phyloP scores from a whole-genome alignment of 2,888 invertebrate genomes.

The Laspeyria flexula region DNA sequence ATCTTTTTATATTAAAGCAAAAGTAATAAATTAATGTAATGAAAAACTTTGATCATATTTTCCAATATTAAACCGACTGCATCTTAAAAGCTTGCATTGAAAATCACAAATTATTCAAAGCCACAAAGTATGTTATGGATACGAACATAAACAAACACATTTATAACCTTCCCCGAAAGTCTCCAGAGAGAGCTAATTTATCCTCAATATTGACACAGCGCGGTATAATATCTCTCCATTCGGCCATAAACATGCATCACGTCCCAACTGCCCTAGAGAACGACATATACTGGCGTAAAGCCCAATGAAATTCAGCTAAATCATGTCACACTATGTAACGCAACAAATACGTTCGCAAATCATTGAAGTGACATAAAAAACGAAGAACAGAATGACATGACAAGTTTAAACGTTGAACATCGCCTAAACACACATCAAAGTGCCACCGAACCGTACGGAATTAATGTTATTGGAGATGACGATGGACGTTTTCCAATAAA shows the following conservation, averaged over 20 bases:
- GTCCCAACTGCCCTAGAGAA: neutral
- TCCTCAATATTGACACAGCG: neutral
- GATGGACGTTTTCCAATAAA: slow-evolving; percentile 34
- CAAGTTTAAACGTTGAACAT: slow-evolving; percentile 51
- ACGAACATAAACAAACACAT: neutral
- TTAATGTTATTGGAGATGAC: slow-evolving; percentile 37
- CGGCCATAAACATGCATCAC: slow-evolving; percentile 4
- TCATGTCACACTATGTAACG: slow-evolving; percentile 19
- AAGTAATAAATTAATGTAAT: neutral
- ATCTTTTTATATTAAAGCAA: neutral
- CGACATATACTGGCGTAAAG: slow-evolving; percentile 1
- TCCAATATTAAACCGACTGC: neutral
- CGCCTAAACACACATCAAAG: slow-evolving; percentile 63
- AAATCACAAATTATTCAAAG: neutral
- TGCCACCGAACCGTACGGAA: slow-evolving; percentile 48
- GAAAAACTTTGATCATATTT: neutral
- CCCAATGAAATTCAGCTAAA: slow-evolving; percentile 12
- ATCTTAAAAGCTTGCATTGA: neutral
- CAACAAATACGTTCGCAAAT: slow-evolving; percentile 52
- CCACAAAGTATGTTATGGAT: neutral
- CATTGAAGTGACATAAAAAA: slow-evolving; percentile 50
- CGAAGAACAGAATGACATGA: slow-evolving; percentile 57
- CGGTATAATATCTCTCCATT: neutral
- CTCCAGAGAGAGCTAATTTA: neutral
- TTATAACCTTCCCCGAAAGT: neutral